Conservation (phyloP, 1,140 invertebrate species). For the Drosophila sp. region DNA sequence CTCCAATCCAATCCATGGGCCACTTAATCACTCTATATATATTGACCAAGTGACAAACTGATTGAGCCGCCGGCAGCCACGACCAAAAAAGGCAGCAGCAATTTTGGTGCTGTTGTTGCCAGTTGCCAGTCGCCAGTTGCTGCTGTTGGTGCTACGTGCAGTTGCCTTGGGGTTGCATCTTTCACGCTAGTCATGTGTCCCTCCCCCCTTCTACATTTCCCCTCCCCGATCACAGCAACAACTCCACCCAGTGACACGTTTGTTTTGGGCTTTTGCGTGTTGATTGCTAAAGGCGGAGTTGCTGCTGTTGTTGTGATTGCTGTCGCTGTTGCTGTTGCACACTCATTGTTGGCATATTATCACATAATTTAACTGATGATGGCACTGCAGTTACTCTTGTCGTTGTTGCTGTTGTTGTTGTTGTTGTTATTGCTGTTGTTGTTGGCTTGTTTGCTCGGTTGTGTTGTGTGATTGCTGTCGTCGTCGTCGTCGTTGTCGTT, state of each 20-base stretch:
- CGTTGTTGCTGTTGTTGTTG: slow-evolving; percentile 20
- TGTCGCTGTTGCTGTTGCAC: slow-evolving; percentile 65
- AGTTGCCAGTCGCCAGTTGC: slow-evolving; percentile 28
- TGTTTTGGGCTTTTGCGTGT: slow-evolving; percentile 79
- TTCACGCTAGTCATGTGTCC: slow-evolving; percentile 43
- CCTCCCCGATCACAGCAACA: not conserved
- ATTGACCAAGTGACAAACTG: slow-evolving; percentile 78
- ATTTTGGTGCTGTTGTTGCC: slow-evolving; percentile 63
- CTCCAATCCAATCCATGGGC: slow-evolving; percentile 61
- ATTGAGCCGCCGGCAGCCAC: slow-evolving; percentile 77
- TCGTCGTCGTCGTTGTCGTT: slow-evolving; percentile 42
- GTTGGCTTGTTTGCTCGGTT: slow-evolving; percentile 53
- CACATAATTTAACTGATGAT: slow-evolving; percentile 83
- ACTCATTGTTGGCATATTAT: slow-evolving; percentile 83
- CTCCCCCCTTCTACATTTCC: slow-evolving; percentile 11
- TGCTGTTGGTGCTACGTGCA: slow-evolving; percentile 51
- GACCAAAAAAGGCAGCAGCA: slow-evolving; percentile 80
- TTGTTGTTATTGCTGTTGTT: slow-evolving; percentile 21
- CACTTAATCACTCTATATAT: slow-evolving; percentile 83
- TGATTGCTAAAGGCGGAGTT: slow-evolving; percentile 68
- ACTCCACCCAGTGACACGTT: slow-evolving; percentile 58
- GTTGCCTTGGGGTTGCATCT: slow-evolving; percentile 49
- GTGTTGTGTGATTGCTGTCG: slow-evolving; percentile 60
- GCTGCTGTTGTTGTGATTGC: slow-evolving; percentile 28
- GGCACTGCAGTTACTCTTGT: slow-evolving; percentile 55